Base-by-base conservation (phyloP, 1,140 invertebrate genomes). In the Bathynomus jamesi region DNA sequence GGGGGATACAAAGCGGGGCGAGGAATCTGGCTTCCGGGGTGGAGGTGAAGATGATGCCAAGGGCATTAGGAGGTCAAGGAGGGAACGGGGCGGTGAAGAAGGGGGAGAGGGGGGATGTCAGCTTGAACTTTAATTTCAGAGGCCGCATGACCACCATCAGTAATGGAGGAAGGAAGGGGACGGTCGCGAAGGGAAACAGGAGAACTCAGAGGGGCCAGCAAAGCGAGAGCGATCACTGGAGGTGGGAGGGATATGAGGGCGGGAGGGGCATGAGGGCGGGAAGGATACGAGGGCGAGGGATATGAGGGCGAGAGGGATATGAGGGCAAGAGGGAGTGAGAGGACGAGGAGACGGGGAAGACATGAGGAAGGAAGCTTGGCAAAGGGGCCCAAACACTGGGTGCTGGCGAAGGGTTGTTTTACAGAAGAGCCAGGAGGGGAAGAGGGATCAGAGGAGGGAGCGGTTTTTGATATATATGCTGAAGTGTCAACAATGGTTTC, bases 331-430 rank as follows among this genome's bases (percentile, higher is more conserved):
- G 40, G n/a, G 40, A 53, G 40, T 11, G 40, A 21, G 13, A 25
- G 13, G n/a, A 31, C n/a, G n/a, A 53, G 28, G 27, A 17, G 27
- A 60, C 10, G 29, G 32, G 8, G n/a, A n/a, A 5, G 13, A n/a
- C n/a, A n/a, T n/a, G n/a, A n/a, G n/a, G n/a, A n/a, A n/a, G n/a
- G n/a, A n/a, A n/a, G n/a, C n/a, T 3, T 68, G 32, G 17, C 13
- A 0, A 61, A 70, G 13, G 17, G 13, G 27, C 3, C 78, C 65
- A 60, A 46, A 32, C 29, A 75, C 69, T 30, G 25, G 7, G 60
- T 78, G 89, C 91, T 91, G 86, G 98, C 91, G 96, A 96, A 81
- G n/a, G n/a, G n/a, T n/a, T n/a, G n/a, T n/a, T n/a, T n/a, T n/a
- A n/a, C n/a, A n/a, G n/a, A n/a, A n/a, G n/a, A n/a, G n/a, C n/a